These are phyloP conservation scores for Pterostichus niger DNA, from an alignment of 2,888 invertebrate species.

Conservation along the genomic window DNA sequence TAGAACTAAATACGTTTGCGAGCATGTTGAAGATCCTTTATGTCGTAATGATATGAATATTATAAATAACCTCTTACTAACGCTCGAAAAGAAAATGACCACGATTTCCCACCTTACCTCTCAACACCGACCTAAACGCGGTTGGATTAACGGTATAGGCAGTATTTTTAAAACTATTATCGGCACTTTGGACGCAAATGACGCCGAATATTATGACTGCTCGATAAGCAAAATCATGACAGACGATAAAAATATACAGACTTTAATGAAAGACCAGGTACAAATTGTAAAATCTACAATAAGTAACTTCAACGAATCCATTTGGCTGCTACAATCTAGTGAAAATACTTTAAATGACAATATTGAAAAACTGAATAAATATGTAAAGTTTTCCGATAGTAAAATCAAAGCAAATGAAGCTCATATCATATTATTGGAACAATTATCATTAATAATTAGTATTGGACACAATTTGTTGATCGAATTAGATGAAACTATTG, in stretches of 20 bases:
- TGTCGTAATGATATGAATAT: too few species aligned
- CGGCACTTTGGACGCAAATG: neutral
- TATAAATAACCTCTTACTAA: neutral
- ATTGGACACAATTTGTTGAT: too few species aligned
- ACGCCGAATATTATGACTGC: neutral
- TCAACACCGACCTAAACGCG: neutral
- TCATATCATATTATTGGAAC: too few species aligned
- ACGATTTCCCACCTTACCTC: neutral
- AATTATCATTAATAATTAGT: too few species aligned
- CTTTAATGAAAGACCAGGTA: constrained; percentile 68
- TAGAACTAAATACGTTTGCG: neutral
- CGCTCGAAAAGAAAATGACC: neutral
- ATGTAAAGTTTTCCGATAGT: too few species aligned
- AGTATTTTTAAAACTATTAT: neutral
- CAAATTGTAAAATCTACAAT: constrained; percentile 68
- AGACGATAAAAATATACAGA: constrained; percentile 64
- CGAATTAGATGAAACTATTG: too few species aligned
- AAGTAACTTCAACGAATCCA: constrained; percentile 66
- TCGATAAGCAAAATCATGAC: neutral
- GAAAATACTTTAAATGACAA: too few species aligned
- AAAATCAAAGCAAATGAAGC: too few species aligned
- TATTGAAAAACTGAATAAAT: too few species aligned
- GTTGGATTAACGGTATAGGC: neutral
- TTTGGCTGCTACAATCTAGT: too few species aligned
- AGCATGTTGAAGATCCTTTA: too few species aligned